A percentile compares a stretch with the other conserved stretches of the same genome.
Evolutionary conservation across 1,140 invertebrate species (phyloP).

Genomic region (Acromyrmex charruanus): DNA sequence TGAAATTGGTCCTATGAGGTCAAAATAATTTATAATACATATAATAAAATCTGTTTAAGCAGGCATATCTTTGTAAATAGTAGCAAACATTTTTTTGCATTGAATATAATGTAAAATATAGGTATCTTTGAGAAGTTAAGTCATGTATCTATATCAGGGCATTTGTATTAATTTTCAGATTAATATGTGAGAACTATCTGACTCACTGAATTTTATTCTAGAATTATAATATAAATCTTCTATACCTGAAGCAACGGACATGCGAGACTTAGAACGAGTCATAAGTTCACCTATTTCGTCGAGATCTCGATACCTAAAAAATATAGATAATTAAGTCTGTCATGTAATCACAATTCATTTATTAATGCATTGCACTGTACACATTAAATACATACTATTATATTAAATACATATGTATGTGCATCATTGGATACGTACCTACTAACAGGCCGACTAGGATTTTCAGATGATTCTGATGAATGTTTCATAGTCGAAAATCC

Average conservation of each 20-base stretch:
- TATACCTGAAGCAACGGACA: constrained; percentile 84
- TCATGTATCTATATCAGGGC: constrained; percentile 36
- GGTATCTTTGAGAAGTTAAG: constrained; percentile 36
- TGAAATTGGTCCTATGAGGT: constrained; percentile 42
- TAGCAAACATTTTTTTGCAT: constrained; percentile 48
- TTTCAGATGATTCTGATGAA: constrained; percentile 84
- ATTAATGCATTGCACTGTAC: background rate
- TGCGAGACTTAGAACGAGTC: constrained; percentile 87
- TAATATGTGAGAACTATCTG: constrained; percentile 80
- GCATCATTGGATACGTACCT: constrained; percentile 74
- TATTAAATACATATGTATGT: background rate
- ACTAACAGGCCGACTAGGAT: constrained; percentile 86
- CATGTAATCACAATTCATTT: constrained; percentile 36
- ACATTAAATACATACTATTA: background rate
- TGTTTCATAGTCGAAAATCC: constrained; percentile 85
- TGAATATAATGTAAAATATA: constrained; percentile 52
- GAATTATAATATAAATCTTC: constrained; percentile 83
- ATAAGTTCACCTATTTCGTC: constrained; percentile 87
- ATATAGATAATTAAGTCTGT: constrained; percentile 79
- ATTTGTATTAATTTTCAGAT: constrained; percentile 76
- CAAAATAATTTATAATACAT: constrained; percentile 63
- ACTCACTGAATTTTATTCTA: constrained; percentile 81
- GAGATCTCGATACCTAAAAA: constrained; percentile 83
- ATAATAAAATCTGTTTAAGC: constrained; percentile 54
- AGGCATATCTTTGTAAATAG: constrained; percentile 46